phyloP scores from a whole-genome alignment of 2,888 invertebrate genomes.

The Blastobasis lacticolella region DNA sequence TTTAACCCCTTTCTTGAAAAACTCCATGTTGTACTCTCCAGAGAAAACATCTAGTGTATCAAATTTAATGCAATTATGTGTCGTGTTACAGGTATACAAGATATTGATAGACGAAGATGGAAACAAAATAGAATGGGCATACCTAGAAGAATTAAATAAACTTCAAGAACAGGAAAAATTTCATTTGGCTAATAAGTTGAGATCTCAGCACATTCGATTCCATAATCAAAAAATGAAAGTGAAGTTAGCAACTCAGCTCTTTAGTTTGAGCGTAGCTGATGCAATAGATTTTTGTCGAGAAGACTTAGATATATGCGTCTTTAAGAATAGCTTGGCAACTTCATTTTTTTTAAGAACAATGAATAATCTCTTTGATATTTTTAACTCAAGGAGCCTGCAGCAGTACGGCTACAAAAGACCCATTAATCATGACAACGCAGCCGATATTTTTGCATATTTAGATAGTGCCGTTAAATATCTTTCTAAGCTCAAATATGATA shows the following conservation, averaged over 20 bases:
- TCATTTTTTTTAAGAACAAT: constrained; percentile 11
- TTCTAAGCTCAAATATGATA: not conserved
- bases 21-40: too few relatives aligned
- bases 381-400: constrained; percentile 11
- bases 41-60: too few relatives aligned
- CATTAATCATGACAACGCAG: not conserved
- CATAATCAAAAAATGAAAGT: constrained; percentile 17
- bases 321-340: constrained; percentile 10
- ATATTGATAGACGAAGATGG: not conserved
- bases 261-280: constrained; percentile 15
- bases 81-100: not conserved
- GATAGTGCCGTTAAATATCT: constrained; percentile 5
- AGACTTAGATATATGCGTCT: constrained; percentile 8
- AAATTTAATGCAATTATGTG: too few relatives aligned
- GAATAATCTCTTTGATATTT: constrained; percentile 15
- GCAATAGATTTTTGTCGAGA: constrained; percentile 14
- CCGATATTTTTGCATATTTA: constrained; percentile 1
- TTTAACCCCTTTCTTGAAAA: too few relatives aligned
- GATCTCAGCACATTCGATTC: constrained; percentile 12
- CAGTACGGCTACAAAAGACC: constrained; percentile 5
- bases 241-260: constrained; percentile 15
- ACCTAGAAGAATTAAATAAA: constrained; percentile 1
- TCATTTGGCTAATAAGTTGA: not conserved
- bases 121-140: not conserved
- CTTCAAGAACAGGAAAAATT: constrained; percentile 1